Evolutionary conservation across 2,797 vertebrate genomes (phyloP).

Genomic region (Pangasius djambal): DNA sequence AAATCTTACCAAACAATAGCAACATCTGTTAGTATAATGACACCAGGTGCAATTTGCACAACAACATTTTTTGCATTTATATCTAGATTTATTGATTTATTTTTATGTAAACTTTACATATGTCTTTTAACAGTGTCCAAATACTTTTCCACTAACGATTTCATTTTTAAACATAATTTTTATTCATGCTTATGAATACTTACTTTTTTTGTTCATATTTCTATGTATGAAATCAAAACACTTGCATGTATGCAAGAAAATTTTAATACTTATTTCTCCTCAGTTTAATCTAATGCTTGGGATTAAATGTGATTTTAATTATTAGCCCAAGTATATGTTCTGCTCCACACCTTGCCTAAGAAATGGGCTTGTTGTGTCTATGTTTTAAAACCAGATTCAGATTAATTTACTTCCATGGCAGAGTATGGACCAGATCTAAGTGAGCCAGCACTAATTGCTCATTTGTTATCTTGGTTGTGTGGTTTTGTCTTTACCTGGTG

Average conservation of each 20-base stretch:
- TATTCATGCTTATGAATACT: not conserved
- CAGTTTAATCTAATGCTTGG: not conserved
- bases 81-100: not conserved
- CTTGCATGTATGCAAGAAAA: too few relatives aligned
- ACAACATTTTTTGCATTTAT: not conserved
- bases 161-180: not conserved
- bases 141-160: not conserved
- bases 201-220: not conserved
- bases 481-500: slow-evolving; percentile 76
- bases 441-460: not conserved
- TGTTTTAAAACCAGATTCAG: not conserved
- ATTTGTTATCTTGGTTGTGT: not conserved
- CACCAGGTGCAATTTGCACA: not conserved
- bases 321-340: not conserved
- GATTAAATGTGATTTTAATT: not conserved
- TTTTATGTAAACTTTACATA: not conserved
- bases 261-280: not conserved
- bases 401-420: not conserved
- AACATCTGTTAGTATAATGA: not conserved
- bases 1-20: not conserved
- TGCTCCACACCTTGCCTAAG: not conserved
- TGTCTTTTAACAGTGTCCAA: not conserved
- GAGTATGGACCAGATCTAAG: not conserved
- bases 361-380: not conserved
- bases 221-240: not conserved